Evolutionary conservation across 30 jellyfish, hydroid and myxozoan genomes (phyloP).

Genomic region (Pelagia noctiluca): DNA sequence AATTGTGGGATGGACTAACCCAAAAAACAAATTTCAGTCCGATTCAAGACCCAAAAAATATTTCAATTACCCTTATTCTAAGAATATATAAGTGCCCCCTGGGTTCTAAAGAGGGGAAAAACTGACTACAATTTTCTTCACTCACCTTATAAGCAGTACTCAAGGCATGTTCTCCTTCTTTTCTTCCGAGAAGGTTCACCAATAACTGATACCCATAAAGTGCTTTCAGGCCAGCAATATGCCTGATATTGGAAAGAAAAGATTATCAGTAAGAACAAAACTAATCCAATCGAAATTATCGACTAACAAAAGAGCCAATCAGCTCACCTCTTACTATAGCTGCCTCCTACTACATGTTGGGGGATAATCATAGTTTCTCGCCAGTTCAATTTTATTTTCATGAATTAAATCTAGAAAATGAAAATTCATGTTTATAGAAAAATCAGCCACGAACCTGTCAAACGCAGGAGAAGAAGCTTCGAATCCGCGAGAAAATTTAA

Average conservation of each 20-base stretch:
- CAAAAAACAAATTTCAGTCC: too few species aligned
- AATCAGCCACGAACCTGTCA: conserved; percentile 70
- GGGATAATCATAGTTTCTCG: not conserved
- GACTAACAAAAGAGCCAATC: too few species aligned
- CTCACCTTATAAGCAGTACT: conserved; percentile 77
- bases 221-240: conserved; percentile 73
- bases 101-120: too few species aligned
- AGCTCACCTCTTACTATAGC: too few species aligned
- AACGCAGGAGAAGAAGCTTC: conserved; percentile 97
- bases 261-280: too few species aligned
- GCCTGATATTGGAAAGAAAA: conserved; percentile 13
- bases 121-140: too few species aligned
- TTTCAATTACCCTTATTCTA: too few species aligned
- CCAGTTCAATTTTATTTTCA: not conserved
- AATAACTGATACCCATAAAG: conserved; percentile 93
- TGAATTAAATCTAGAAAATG: too few species aligned
- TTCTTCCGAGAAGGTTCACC: conserved; percentile 87
- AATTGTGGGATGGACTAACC: too few species aligned
- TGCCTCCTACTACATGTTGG: too few species aligned
- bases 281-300: too few species aligned
- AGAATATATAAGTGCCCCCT: too few species aligned
- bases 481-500: conserved; percentile 88
- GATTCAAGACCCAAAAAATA: not conserved
- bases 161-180: conserved; percentile 79
- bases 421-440: not conserved